These are phyloP conservation scores for Endomychus coccineus DNA, from an alignment of 2,888 invertebrate species.

Conservation along the genomic window DNA sequence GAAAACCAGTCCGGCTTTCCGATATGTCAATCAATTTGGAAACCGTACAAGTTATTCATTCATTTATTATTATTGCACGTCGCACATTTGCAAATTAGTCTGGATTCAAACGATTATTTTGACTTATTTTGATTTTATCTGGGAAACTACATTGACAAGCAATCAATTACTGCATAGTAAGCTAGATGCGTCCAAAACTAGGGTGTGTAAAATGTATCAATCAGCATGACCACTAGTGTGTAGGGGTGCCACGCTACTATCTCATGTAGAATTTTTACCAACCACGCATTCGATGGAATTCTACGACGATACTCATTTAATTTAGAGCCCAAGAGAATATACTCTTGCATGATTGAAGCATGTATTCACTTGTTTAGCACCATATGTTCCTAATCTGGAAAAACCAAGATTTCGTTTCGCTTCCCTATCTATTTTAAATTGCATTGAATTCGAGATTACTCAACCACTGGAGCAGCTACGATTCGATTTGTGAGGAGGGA, in stretches of 20 bases:
- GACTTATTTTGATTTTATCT: slow-evolving; percentile 11
- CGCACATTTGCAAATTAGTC: slow-evolving; percentile 12
- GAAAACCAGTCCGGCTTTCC: too few relatives aligned
- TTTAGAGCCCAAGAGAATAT: neutral
- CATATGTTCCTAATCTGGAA: slow-evolving; percentile 21
- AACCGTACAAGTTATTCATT: too few relatives aligned
- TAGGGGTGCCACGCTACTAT: too few relatives aligned
- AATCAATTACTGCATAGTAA: slow-evolving; percentile 15
- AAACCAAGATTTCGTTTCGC: too few relatives aligned
- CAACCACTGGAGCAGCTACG: too few relatives aligned
- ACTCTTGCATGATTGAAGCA: neutral
- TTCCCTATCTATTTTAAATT: too few relatives aligned
- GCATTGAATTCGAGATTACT: too few relatives aligned
- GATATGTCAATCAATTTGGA: too few relatives aligned
- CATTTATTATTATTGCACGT: too few relatives aligned
- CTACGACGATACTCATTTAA: neutral
- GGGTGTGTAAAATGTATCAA: slow-evolving; percentile 1
- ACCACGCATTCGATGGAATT: too few relatives aligned
- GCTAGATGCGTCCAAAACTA: neutral
- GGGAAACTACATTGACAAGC: slow-evolving; percentile 15
- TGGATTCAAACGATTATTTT: slow-evolving; percentile 14
- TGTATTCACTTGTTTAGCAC: slow-evolving; percentile 25
- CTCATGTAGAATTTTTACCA: too few relatives aligned
- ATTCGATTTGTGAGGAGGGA: too few relatives aligned
- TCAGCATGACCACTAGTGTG: neutral